Evolutionary conservation across 2,888 invertebrate species (phyloP), one percentile per base, ranked within the genome.

Genomic region (Bombyx huttoni): DNA sequence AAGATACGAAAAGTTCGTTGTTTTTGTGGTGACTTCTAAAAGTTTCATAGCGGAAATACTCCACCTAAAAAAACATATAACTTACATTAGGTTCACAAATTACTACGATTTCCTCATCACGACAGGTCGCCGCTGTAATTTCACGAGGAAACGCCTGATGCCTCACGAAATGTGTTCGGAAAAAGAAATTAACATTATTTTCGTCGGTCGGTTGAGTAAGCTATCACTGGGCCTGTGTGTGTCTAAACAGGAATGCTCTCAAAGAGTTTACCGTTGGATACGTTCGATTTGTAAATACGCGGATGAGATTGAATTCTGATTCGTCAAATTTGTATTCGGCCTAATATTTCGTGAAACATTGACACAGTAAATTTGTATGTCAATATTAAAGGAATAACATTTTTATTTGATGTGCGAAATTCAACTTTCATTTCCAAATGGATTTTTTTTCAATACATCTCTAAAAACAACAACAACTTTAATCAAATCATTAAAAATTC

Each of bases 31-130:
- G 12, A 10, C 40, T 10, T 40, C 40, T 7, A 12, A 40, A 40
- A 40, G 24, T 40, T 40, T 12, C 48, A 48, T 51, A 51, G 50
- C 51, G 53, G 50, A 55, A 56, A 52, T 51, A 57, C 53, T 51
- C 51, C 54, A 52, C 51, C 49, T 50, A 51, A 47, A 48, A 56
- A 56, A 52, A 33, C 56, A 58, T 49, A 48, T 13, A 48, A 40
- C 40, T 50, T 47, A 13, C 56, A 64, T 65, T 64, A 67, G 53
- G 53, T 59, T 64, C 56, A 56, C 61, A 65, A 68, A 70, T 73
- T 62, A 64, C 60, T 56, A 56, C 58, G 60, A 68, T 67, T 70
- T 69, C 64, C 68, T 67, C 60, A 59, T 62, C 55, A 56, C 45
- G 52, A 13, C 49, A 52, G 46, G 48, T 47, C 47, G 49, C 49